phyloP scores from a whole-genome alignment of 2,888 invertebrate species.

The Machimus atricapillus region DNA sequence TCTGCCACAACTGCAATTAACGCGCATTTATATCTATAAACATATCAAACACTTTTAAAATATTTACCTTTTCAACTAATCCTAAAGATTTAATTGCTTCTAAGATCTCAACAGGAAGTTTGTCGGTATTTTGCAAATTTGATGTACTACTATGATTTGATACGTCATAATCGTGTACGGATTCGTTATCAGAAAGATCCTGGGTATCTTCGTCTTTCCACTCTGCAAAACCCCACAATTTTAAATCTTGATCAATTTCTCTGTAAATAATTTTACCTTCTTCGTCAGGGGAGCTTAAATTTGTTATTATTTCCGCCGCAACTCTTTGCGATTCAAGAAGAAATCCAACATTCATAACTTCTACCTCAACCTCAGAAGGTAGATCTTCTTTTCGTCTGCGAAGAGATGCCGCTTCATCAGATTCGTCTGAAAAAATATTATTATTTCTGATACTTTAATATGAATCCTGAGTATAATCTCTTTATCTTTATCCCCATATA shows the following conservation, averaged over 20 bases:
- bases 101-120: conserved; percentile 67
- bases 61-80: conserved; percentile 68
- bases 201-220: conserved; percentile 63
- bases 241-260: background rate
- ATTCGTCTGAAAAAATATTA: conserved; percentile 50
- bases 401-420: conserved; percentile 52
- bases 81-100: conserved; percentile 69
- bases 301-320: conserved; percentile 74
- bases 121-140: conserved; percentile 61
- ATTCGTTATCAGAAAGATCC: conserved; percentile 62
- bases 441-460: background rate
- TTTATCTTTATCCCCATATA: no score
- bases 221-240: conserved; percentile 46
- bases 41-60: conserved; percentile 55
- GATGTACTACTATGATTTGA: conserved; percentile 49
- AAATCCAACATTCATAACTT: conserved; percentile 64
- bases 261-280: conserved; percentile 63
- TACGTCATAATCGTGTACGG: conserved; percentile 58
- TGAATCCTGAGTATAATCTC: background rate
- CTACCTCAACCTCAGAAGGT: conserved; percentile 62
- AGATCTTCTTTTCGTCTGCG: conserved; percentile 54
- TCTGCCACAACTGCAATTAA: conserved; percentile 53
- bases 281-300: conserved; percentile 68
- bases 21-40: background rate
- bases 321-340: conserved; percentile 73